A percentile compares a stretch with the other conserved stretches of the same genome.
These are phyloP conservation scores for Craseonycteris thonglongyai DNA, from an alignment of 2,113 vertebrate genomes.

Conservation along the genomic window DNA sequence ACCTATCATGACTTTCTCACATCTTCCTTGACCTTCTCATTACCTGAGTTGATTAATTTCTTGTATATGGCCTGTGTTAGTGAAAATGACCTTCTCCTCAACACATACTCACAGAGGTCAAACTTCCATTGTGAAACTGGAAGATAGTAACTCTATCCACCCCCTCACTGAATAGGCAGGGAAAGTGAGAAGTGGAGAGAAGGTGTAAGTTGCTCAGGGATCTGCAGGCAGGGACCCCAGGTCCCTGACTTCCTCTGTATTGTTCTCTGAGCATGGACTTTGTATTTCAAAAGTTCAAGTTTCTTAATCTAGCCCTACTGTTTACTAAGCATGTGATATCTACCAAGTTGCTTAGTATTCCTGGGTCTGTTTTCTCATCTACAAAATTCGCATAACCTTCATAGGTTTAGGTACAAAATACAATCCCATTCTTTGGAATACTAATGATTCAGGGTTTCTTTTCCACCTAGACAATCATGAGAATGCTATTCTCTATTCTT, in stretches of 20 bases:
- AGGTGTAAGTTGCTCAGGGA: not conserved
- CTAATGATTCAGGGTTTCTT: not conserved
- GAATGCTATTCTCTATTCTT: not conserved
- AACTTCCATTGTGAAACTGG: not conserved
- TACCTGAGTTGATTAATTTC: not conserved
- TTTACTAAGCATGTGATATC: not conserved
- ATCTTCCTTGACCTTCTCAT: not conserved
- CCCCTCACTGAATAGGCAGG: not conserved
- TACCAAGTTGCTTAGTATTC: not conserved
- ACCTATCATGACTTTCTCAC: not conserved
- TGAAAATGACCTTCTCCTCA: not conserved
- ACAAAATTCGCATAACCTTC: not conserved
- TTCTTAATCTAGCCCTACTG: not conserved
- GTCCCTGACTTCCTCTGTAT: not conserved
- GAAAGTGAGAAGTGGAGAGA: not conserved
- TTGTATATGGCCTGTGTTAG: not conserved
- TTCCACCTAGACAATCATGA: not conserved
- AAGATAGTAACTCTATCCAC: not conserved
- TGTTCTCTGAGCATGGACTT: not conserved
- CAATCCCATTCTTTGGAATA: not conserved
- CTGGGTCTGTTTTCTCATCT: not conserved
- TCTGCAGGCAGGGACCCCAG: too few relatives aligned
- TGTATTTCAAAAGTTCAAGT: not conserved
- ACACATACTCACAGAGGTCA: not conserved
- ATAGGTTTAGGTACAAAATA: not conserved